phyloP scores from a whole-genome alignment of 2,113 vertebrate genomes.

The Nyctibius bracteatus region DNA sequence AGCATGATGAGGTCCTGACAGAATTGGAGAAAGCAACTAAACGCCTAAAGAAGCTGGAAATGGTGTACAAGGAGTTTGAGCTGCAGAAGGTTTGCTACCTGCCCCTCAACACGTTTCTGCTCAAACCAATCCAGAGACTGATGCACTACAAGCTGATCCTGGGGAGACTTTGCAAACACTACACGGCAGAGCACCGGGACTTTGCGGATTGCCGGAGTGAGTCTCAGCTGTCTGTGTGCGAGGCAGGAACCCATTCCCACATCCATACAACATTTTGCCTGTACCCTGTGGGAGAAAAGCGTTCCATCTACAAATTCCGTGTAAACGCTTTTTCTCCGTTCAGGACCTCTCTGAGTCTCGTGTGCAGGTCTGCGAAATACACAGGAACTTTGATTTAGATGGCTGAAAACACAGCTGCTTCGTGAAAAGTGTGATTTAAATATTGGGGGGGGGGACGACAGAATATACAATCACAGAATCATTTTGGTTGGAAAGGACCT shows the following conservation, averaged over 20 bases:
- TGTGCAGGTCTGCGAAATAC: background rate
- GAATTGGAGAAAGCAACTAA: slow-evolving; percentile 89
- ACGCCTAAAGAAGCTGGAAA: slow-evolving; percentile 84
- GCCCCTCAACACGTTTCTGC: slow-evolving; percentile 91
- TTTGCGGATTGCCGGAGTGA: slow-evolving; percentile 83
- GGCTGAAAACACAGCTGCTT: background rate
- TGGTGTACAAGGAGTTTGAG: slow-evolving; percentile 90
- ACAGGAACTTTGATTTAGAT: background rate
- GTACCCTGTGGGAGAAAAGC: no score
- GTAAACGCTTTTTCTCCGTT: background rate
- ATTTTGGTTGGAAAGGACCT: no score
- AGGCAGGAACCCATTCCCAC: background rate
- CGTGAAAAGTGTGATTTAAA: background rate
- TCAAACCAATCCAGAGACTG: slow-evolving; percentile 93
- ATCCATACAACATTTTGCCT: rapidly evolving
- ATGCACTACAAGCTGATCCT: slow-evolving; percentile 93
- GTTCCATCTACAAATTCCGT: background rate
- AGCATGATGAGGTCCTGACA: slow-evolving; percentile 84
- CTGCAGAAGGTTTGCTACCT: slow-evolving; percentile 96
- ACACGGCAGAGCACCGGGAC: slow-evolving; percentile 76
- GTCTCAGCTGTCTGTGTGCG: background rate
- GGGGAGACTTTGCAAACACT: slow-evolving; percentile 84
- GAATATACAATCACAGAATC: no score
- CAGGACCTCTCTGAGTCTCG: background rate
- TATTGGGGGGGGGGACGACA: no score